These are phyloP conservation scores for Heliconius nattereri DNA, from an alignment of 1,140 invertebrate species.

Conservation along the genomic window DNA sequence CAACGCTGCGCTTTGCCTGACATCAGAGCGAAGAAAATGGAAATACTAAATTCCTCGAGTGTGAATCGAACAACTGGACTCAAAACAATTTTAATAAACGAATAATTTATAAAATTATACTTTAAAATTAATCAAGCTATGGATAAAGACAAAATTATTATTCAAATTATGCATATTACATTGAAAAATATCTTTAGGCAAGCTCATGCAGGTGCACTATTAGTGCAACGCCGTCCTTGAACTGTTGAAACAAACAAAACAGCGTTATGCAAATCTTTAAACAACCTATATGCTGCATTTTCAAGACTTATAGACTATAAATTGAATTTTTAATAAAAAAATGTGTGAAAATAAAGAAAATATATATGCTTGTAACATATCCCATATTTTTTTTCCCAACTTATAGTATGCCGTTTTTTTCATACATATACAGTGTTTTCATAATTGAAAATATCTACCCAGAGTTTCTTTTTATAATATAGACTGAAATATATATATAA, in stretches of 20 bases:
- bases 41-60: no score
- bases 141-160: background rate
- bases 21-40: no score
- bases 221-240: background rate
- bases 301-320: background rate
- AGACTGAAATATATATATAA: no score
- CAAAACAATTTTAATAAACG: background rate
- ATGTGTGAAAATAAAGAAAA: no score
- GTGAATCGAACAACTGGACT: no score
- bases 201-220: background rate
- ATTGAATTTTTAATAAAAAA: background rate
- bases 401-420: no score
- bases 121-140: background rate
- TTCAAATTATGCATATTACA: background rate
- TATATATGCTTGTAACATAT: no score
- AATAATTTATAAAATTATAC: background rate
- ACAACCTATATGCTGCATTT: background rate
- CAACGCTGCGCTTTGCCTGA: no score
- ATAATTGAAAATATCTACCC: no score
- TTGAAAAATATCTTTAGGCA: background rate
- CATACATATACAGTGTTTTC: no score
- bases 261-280: constrained; percentile 16
- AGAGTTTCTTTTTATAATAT: no score
- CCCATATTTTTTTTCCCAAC: no score
- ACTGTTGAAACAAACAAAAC: background rate